phyloP scores from a whole-genome alignment of 2,113 vertebrate species.

The Chroicocephalus ridibundus region DNA sequence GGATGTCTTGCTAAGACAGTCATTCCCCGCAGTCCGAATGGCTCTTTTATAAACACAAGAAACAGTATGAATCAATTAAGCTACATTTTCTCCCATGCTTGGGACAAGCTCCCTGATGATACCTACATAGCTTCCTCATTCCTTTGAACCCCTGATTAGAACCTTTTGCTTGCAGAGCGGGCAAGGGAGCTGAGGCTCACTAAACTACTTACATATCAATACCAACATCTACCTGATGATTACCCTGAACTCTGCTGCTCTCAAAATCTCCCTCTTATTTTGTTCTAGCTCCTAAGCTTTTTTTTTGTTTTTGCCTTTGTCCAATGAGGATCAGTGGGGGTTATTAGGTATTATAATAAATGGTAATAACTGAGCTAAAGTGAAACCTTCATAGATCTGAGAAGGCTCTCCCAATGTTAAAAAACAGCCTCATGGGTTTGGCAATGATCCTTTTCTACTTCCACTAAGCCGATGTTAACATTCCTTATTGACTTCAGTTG shows the following conservation, averaged over 20 bases:
- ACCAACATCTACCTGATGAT: not conserved
- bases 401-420: not conserved
- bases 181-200: not conserved
- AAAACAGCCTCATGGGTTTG: not conserved
- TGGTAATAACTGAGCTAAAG: not conserved
- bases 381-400: not conserved
- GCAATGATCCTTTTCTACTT: not conserved
- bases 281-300: not conserved
- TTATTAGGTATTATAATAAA: not conserved
- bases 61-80: not conserved
- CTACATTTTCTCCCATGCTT: not conserved
- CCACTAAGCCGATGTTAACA: not conserved
- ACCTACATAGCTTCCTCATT: not conserved
- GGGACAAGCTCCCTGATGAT: not conserved
- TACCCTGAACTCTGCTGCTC: not conserved
- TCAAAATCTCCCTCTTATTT: not conserved
- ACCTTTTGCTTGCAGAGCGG: not conserved
- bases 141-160: not conserved
- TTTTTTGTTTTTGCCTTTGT: not conserved
- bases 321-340: not conserved
- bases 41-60: not conserved
- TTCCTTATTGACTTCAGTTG: not conserved
- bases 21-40: not conserved
- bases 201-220: not conserved
- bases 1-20: not conserved